Conservation (phyloP, 2,797 vertebrate species). For the Gymnothorax reevesii region DNA sequence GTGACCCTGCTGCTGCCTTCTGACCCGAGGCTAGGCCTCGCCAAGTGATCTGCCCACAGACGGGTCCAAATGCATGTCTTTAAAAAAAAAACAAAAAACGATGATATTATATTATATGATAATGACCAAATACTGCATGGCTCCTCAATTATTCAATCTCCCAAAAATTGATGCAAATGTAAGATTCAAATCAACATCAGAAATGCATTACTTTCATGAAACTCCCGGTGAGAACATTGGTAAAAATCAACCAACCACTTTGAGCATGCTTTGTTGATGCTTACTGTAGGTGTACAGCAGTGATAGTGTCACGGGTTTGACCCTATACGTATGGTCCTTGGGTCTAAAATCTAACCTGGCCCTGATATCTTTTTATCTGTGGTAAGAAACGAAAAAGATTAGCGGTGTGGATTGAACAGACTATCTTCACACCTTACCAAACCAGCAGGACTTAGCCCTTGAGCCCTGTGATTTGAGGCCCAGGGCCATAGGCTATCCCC, state of each 20-base stretch:
- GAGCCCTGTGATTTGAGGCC: too few species aligned
- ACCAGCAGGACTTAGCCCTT: too few species aligned
- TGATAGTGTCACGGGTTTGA: neutral
- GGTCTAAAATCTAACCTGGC: too few species aligned
- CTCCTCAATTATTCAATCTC: constrained; percentile 6
- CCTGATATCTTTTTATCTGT: too few species aligned
- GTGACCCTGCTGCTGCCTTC: neutral
- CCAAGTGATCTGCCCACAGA: neutral
- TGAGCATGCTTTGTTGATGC: neutral
- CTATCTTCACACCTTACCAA: too few species aligned
- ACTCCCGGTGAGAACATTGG: neutral
- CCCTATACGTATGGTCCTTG: neutral
- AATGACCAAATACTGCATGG: constrained; percentile 14
- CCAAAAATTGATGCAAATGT: neutral
- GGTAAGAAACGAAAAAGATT: too few species aligned
- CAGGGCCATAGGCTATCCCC: neutral
- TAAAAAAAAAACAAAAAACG: neutral
- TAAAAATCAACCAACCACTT: neutral
- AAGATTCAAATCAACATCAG: constrained; percentile 7
- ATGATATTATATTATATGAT: too few species aligned
- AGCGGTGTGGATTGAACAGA: too few species aligned
- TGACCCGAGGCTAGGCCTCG: neutral
- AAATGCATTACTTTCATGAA: neutral
- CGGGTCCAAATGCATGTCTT: neutral
- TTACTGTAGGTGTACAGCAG: neutral